Evolutionary conservation across 2,888 invertebrate genomes (phyloP), one percentile per base, ranked within the genome.

Genomic region (Aporophyla nigra): DNA sequence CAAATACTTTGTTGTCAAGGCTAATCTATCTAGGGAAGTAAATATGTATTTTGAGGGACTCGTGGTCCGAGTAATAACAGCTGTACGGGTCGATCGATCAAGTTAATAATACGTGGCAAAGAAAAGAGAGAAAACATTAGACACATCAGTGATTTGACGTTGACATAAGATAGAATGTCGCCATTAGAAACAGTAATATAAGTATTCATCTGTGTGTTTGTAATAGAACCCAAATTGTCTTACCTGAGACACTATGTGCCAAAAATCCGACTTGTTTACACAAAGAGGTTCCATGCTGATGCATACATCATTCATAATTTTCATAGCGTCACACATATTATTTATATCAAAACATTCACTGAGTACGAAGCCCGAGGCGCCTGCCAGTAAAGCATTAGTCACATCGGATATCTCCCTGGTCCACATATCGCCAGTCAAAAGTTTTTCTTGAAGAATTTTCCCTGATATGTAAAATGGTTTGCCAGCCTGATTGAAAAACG

Each of bases 381-480:
- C 95, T 63, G 94, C 93, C 7, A 94, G 78, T 51, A 96, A 72
- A 0, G 94, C 92, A 69, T 95, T 94, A 0, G 93, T 88, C 0
- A 94, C 89, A 79, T 95, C 94, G 56, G 92, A 86, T 73, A 93
- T 83, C 80, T 96, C 95, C 10, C 78, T 83, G 56, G 88, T 86
- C 14, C 62, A 56, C 43, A 91, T 78, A 3, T 69, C 21, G 5
- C 93, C 93, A 70, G 33, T 82, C 7, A 51, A 16, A 0, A 95
- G 74, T 12, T 91, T 86, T 19, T 87, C 77, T 54, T 87, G 78
- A 49, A 93, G 92, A 24, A 95, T 81, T 46, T 91, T 92, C 3
- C 95, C 95, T 2, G 94, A 94, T 69, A 96, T 61, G 78, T 88
- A 94, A 10, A 93, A 90, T 16, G 95, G 94, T 86, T 94, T 95